These are phyloP conservation scores for Erannis defoliaria DNA, from an alignment of 2,888 invertebrate species.

Conservation along the genomic window DNA sequence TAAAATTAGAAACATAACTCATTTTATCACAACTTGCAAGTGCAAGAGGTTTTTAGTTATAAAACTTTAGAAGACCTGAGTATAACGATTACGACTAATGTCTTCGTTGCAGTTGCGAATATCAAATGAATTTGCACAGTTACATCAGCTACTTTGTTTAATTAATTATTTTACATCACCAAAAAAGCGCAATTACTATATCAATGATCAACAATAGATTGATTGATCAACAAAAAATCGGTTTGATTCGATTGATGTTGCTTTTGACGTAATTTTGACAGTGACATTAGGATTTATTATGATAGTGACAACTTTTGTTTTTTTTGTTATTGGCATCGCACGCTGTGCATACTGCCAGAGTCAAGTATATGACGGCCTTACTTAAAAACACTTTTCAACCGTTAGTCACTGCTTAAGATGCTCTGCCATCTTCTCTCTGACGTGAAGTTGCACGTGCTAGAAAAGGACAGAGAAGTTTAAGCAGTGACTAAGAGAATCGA, in stretches of 20 bases:
- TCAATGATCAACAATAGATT: background rate
- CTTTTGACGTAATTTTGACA: background rate
- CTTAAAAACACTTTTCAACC: no score
- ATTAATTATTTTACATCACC: constrained; percentile 20
- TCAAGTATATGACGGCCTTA: no score
- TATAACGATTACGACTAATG: background rate
- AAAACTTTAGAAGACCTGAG: background rate
- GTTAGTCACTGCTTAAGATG: no score
- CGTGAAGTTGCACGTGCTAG: no score
- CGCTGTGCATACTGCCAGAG: background rate
- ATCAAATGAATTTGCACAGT: background rate
- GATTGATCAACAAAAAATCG: constrained; percentile 1
- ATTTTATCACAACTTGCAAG: constrained; percentile 54
- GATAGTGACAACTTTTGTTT: background rate
- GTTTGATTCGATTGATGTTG: background rate
- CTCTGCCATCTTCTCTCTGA: no score
- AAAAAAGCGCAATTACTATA: background rate
- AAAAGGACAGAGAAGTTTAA: no score
- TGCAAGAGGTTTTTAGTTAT: background rate
- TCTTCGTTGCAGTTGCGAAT: background rate
- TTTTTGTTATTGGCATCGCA: background rate
- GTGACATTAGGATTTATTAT: background rate
- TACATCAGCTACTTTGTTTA: constrained; percentile 46
- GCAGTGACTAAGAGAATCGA: no score
- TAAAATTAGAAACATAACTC: constrained; percentile 70